phyloP scores from a whole-genome alignment of 2,797 vertebrate genomes.

The Hydrocynus forskahlii region DNA sequence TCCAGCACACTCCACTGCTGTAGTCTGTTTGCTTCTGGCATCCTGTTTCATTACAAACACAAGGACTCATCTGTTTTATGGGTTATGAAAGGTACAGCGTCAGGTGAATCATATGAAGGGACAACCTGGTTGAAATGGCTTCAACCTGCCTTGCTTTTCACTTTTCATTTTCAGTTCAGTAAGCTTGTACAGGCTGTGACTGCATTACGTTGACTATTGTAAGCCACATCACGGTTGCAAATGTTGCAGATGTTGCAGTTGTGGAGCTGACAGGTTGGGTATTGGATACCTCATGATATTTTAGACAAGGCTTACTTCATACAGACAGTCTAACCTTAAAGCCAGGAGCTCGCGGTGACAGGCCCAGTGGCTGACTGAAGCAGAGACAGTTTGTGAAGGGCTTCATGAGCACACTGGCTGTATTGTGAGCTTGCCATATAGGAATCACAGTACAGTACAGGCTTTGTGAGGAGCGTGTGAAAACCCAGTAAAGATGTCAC shows the following conservation, averaged over 20 bases:
- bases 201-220: too few relatives aligned
- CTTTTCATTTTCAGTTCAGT: too few relatives aligned
- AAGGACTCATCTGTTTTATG: neutral
- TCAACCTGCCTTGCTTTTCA: too few relatives aligned
- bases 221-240: neutral
- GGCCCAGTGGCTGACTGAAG: slow-evolving; percentile 34
- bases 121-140: too few relatives aligned
- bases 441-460: slow-evolving; percentile 37
- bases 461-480: slow-evolving; percentile 45
- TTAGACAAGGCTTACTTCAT: neutral
- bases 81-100: neutral
- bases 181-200: too few relatives aligned
- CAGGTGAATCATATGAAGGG: neutral
- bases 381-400: slow-evolving; percentile 14
- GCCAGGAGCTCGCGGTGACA: slow-evolving; percentile 58
- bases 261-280: neutral
- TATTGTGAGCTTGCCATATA: slow-evolving; percentile 45
- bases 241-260: neutral
- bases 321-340: neutral
- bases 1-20: neutral
- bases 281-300: neutral
- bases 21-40: neutral
- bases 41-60: too few relatives aligned
- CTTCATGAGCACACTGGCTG: slow-evolving; percentile 37
- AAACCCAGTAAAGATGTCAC: slow-evolving; percentile 32